phyloP scores from a whole-genome alignment of 2,797 vertebrate genomes.

The Ficedula albicollis region DNA sequence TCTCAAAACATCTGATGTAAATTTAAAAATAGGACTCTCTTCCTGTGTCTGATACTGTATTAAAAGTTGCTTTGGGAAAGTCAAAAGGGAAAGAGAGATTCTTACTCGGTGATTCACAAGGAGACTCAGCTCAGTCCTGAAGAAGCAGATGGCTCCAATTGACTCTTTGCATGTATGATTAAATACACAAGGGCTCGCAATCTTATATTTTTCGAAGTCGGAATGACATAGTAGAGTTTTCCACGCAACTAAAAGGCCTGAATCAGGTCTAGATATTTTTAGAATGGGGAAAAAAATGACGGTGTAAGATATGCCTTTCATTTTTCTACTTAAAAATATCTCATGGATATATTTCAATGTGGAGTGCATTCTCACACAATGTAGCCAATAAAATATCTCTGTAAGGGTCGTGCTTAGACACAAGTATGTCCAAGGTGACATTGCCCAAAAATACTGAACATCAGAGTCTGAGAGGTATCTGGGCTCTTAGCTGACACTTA shows the following conservation, averaged over 20 bases:
- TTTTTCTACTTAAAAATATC: not conserved
- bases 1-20: constrained; percentile 12
- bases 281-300: not conserved
- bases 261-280: not conserved
- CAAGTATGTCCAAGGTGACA: not conserved
- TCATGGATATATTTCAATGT: not conserved
- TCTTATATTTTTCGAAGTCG: not conserved
- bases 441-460: not conserved
- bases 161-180: not conserved
- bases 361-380: not conserved
- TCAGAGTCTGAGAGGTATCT: not conserved
- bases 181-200: not conserved
- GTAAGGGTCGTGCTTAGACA: not conserved
- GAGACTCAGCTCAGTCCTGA: not conserved
- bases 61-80: not conserved
- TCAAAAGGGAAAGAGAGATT: not conserved
- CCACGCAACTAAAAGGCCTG: not conserved
- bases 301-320: not conserved
- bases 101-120: constrained; percentile 3
- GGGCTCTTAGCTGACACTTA: not conserved
- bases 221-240: not conserved
- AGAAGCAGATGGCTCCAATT: constrained; percentile 32
- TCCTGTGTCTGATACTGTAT: not conserved
- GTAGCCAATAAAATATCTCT: not conserved
- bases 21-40: not conserved